These are phyloP conservation scores for Oncorhynchus mykiss DNA, from an alignment of 2,113 vertebrate species.

Conservation along the genomic window DNA sequence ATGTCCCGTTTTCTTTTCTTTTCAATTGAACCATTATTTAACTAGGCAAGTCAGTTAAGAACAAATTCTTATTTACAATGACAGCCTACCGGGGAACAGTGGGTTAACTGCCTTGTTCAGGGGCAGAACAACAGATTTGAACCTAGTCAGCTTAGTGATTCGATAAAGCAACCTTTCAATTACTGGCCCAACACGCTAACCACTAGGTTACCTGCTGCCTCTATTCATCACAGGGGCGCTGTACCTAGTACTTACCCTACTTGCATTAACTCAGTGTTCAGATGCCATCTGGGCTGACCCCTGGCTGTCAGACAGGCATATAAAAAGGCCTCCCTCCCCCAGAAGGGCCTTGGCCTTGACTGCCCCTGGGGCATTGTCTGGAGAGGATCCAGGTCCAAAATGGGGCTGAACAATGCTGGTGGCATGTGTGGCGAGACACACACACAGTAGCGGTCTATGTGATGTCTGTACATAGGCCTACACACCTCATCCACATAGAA, in stretches of 20 bases:
- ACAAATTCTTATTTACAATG: no score
- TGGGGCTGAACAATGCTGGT: slow-evolving; percentile 22
- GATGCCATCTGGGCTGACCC: background rate
- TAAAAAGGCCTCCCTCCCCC: slow-evolving; percentile 8
- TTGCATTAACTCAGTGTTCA: background rate
- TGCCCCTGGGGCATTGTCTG: slow-evolving; percentile 15
- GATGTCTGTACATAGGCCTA: background rate
- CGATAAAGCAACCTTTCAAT: no score
- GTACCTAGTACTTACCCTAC: background rate
- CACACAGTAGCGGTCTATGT: background rate
- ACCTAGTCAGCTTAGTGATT: no score
- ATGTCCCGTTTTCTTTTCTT: no score
- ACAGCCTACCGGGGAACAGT: no score
- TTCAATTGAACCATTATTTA: no score
- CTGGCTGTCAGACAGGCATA: background rate
- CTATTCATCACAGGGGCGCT: background rate
- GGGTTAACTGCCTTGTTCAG: no score
- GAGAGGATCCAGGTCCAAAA: slow-evolving; percentile 26
- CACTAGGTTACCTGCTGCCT: no score
- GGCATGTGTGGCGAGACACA: background rate
- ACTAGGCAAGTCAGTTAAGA: no score
- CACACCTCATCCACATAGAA: background rate
- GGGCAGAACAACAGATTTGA: no score
- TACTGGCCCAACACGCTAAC: no score
- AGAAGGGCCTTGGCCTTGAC: slow-evolving; percentile 8